Evolutionary conservation across 1,140 invertebrate genomes (phyloP), one percentile per base, ranked within the genome.

Genomic region (Contarinia nasturtii): DNA sequence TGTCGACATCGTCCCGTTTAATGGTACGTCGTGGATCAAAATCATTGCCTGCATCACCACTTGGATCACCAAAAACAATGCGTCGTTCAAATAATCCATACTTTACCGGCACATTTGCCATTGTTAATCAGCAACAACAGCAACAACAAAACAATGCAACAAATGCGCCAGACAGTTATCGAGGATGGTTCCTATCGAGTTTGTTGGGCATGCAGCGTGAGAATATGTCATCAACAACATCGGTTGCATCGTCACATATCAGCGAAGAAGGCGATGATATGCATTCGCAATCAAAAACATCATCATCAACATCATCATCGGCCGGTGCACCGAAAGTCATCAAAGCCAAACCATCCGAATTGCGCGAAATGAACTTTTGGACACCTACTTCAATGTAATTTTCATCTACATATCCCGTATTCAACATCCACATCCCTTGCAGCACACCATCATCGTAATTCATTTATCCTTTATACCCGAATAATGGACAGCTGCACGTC

Each of bases 331-430:
- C 8, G 15, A 49, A 49, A 34, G 5, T 33, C 5, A 15, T 48
- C 8, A 67, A 71, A 53, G 72, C 77, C 0, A 79, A 76, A 61
- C 79, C 80, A 1, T 80, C 79, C 0, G 78, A 83, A 59, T 62
- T 82, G 11, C 61, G 81, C 47, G 82, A 85, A 63, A 81, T 86
- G 76, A 86, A 86, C 59, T 86, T 83, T 64, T 83, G 79, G 79
- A 82, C 80, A 10, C 80, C 80, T 0, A 83, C 80, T 14, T 84
- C 80, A 1, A 86, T 83, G 80, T 85, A 72, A 27, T 27, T n/a
- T 27, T 27, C 27, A 27, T 27, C 3, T 27, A 27, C 10, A 27
- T 10, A 27, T 10, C 10, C 10, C 10, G 27, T 27, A 27, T 27
- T 5, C 27, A 27, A 27, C 27, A 27, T 10, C 27, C 27, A 27